Base-by-base conservation (phyloP, 2,888 invertebrate genomes). In the Limnephilus auricula region DNA sequence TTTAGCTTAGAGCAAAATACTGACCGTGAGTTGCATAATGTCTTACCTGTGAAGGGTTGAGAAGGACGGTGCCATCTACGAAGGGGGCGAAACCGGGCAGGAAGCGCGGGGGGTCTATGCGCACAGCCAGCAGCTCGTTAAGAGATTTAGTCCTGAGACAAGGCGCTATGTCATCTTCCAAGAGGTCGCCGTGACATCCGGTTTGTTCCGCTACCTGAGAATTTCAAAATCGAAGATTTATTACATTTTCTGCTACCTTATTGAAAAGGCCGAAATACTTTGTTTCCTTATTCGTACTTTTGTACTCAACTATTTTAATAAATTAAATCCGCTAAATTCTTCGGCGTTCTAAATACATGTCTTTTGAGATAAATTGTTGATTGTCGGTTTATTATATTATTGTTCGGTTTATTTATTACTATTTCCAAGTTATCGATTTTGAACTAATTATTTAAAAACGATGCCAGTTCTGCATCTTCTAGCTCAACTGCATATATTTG, bases 81-180 rank as follows among this genome's bases (percentile, higher is more conserved):
- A 99, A 99, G 3, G 99, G 99, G n/a, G 99, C 99, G 94, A 99
- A 99, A 34, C 98, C 98, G 78, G 98, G 97, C 90, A 99, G 96
- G 95, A 98, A 98, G 94, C 97, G 95, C 12, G 99, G 99, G 65
- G 98, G 97, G 94, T 98, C 98, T 90, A 98, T 96, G 93, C 97
- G 96, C 83, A 98, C 97, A 79, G 97, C 96, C 91, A 98, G 96
- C 91, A 98, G 95, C 93, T 98, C 97, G 32, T 97, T 96, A 37
- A 98, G 96, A n/a, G 97, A 97, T 94, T 98, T 98, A 94, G 97
- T 97, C 90, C 98, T 97, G 93, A 98, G 96, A 94, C 98, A 99
- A 89, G 98, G 98, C 25, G 98, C 98, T 94, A 98, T 95, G 95
- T 98, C 98, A 94, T 98, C 98, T 93, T 97, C 97, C 92, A 98